A percentile compares a stretch with the other conserved stretches of the same genome.
These are phyloP conservation scores for Linyphia triangularis DNA, from an alignment of 2,888 invertebrate genomes.

Conservation along the genomic window DNA sequence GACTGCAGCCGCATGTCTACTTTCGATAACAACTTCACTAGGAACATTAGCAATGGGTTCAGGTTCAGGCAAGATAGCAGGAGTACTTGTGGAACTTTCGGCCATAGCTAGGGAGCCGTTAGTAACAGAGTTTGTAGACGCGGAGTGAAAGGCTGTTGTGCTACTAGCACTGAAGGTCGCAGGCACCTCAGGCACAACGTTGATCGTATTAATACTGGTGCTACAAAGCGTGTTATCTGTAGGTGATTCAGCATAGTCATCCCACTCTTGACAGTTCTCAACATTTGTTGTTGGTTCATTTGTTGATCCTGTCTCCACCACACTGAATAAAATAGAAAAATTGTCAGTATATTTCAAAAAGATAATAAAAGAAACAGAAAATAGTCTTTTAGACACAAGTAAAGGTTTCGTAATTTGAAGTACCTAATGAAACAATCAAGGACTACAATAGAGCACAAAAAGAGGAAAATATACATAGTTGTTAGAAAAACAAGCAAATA, in stretches of 20 bases:
- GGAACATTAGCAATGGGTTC: slow-evolving; percentile 66
- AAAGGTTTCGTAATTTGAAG: too few relatives aligned
- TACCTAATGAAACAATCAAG: too few relatives aligned
- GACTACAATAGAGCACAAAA: too few relatives aligned
- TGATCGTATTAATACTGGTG: slow-evolving; percentile 69
- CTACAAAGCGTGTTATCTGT: slow-evolving; percentile 49
- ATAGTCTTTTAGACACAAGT: too few relatives aligned
- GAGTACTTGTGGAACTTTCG: slow-evolving; percentile 31
- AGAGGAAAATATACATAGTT: too few relatives aligned
- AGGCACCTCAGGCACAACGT: slow-evolving; percentile 57
- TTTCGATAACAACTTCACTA: slow-evolving; percentile 57
- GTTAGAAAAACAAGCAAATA: too few relatives aligned
- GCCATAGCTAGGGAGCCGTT: slow-evolving; percentile 50
- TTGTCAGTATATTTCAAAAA: too few relatives aligned
- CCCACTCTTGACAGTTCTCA: slow-evolving; percentile 58
- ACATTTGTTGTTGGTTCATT: slow-evolving; percentile 31
- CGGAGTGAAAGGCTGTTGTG: slow-evolving; percentile 47
- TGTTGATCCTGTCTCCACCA: slow-evolving; percentile 45
- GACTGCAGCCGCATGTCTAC: slow-evolving; percentile 43
- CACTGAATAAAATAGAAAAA: slow-evolving; percentile 5
- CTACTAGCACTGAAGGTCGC: slow-evolving; percentile 34
- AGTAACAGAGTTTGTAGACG: slow-evolving; percentile 67
- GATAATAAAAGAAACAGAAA: too few relatives aligned
- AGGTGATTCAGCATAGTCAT: slow-evolving; percentile 49
- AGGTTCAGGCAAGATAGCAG: slow-evolving; percentile 53